phyloP scores from a whole-genome alignment of 2,113 vertebrate genomes.

The Camelus dromedarius region DNA sequence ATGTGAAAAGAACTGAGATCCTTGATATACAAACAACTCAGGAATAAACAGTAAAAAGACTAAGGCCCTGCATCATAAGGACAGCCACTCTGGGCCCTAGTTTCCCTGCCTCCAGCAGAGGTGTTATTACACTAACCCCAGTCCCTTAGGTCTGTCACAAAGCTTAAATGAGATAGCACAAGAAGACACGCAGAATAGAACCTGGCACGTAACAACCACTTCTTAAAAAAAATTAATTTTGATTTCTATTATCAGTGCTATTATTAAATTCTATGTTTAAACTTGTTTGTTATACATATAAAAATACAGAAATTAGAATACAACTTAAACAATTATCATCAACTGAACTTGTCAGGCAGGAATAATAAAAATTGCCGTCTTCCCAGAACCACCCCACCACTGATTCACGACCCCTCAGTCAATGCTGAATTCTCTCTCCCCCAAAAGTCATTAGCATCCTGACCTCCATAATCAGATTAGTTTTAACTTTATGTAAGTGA shows the following conservation, averaged over 20 bases:
- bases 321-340: background rate
- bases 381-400: background rate
- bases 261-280: background rate
- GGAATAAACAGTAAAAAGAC: background rate
- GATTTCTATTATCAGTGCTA: background rate
- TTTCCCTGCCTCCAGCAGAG: background rate
- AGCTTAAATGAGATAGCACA: background rate
- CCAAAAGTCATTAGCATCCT: background rate
- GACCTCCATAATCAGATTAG: background rate
- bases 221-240: slow-evolving; percentile 11
- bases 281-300: background rate
- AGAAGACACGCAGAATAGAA: background rate
- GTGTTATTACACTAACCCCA: background rate
- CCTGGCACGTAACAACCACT: background rate
- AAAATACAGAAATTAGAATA: background rate
- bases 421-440: background rate
- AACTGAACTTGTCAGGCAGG: background rate
- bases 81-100: background rate
- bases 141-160: background rate
- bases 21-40: background rate
- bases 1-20: background rate
- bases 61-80: background rate
- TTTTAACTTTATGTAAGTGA: background rate
- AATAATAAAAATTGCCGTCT: background rate
- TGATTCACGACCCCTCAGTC: background rate